phyloP scores from a whole-genome alignment of 2,113 vertebrate species.

The Scalopus aquaticus region DNA sequence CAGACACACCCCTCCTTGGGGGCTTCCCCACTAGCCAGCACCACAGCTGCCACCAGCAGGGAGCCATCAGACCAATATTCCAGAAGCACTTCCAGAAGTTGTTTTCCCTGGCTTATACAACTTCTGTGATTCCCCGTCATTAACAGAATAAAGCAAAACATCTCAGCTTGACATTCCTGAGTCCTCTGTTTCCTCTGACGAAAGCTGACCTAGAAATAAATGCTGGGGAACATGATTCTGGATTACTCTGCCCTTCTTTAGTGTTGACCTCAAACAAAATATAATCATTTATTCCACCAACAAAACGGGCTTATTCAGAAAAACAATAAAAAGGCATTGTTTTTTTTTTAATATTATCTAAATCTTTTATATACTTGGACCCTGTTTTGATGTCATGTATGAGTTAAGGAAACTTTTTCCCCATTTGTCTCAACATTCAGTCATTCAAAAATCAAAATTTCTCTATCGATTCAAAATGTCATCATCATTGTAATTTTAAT shows the following conservation, averaged over 20 bases:
- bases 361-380: not conserved
- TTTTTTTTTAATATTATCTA: not conserved
- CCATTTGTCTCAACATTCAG: not conserved
- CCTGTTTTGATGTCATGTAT: not conserved
- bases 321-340: too few relatives aligned
- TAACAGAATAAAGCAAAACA: not conserved
- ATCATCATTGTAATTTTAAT: not conserved
- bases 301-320: too few relatives aligned
- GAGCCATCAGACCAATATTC: not conserved
- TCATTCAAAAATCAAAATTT: constrained; percentile 7
- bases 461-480: not conserved
- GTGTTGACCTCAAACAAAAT: too few relatives aligned
- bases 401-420: constrained; percentile 27
- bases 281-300: too few relatives aligned
- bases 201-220: not conserved
- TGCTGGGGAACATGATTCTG: not conserved
- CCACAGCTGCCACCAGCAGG: not conserved
- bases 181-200: not conserved
- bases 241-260: not conserved
- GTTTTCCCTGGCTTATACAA: not conserved
- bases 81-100: not conserved
- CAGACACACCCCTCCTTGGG: not conserved
- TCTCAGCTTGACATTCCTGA: not conserved
- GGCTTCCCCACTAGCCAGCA: not conserved
- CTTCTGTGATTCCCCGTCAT: not conserved